These are phyloP conservation scores for Notechis scutatus DNA, from an alignment of 2,113 vertebrate genomes.

Conservation along the genomic window DNA sequence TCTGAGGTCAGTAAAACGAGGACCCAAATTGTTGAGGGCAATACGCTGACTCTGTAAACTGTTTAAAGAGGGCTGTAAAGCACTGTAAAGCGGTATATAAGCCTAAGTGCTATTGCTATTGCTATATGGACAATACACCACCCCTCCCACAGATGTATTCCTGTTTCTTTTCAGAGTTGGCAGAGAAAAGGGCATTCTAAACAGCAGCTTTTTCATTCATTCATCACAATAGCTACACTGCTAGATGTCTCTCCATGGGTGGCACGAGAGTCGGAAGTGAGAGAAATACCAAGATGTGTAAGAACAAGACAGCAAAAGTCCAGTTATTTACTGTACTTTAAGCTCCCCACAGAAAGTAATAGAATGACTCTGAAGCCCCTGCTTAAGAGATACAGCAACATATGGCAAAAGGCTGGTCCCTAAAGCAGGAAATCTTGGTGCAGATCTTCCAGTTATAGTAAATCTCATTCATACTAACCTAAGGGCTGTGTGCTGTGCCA, in stretches of 20 bases:
- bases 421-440: neutral
- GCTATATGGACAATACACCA: neutral
- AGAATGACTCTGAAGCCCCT: neutral
- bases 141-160: neutral
- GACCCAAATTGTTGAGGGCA: no score
- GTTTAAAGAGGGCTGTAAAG: no score
- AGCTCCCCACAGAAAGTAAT: neutral
- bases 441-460: neutral
- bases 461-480: neutral
- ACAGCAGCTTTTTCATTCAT: neutral
- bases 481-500: neutral
- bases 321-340: neutral
- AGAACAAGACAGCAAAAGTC: neutral
- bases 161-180: constrained; percentile 9
- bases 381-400: neutral
- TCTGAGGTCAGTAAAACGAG: no score
- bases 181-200: constrained; percentile 5
- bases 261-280: neutral
- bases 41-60: no score
- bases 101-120: no score
- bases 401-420: neutral
- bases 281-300: constrained; percentile 1
- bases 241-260: constrained; percentile 17
- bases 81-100: no score
- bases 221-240: neutral